Base-by-base conservation (phyloP, 1,140 invertebrate genomes). In the Trigoniulus corallinus region DNA sequence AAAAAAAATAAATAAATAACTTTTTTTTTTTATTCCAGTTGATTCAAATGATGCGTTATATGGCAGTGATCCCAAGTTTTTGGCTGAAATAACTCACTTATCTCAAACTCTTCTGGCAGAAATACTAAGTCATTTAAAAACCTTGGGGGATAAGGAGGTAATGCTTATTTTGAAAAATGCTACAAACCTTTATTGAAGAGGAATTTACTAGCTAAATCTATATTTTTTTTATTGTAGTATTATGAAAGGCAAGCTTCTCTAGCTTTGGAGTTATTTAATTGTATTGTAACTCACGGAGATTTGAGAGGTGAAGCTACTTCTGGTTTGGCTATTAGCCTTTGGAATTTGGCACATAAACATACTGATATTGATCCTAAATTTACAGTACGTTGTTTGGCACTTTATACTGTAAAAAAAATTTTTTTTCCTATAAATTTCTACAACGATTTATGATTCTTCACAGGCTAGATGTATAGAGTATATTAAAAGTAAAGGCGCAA, bases 21-120 rank as follows among this genome's bases (percentile, higher is more conserved):
- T 25, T 46, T 53, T 12, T 1, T 24, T 3, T 53, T 53, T 34
- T 53, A 61, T 74, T 70, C 55, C 67, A 88, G 86, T 95, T 47
- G 81, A 94, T 62, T 89, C 89, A 1, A 96, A 96, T 66, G 89
- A 96, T 65, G 74, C 78, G 45, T 66, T 96, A n/a, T 95, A 95
- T 65, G 89, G 88, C 1, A 77, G 78, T 39, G 88, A 94, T 70
- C 73, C 77, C 24, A 84, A 89, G 66, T 95, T 88, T 66, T 68
- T 92, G 12, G 65, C 64, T 2, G 84, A 88, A 70, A 71, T 92
- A 0, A 80, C 88, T 57, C 78, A 77, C 58, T 78, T 92, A 56
- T 81, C 79, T 49, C 74, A 76, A 0, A 78, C 81, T 51, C 67
- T 94, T 43, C 65, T 92, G 10, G 79, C 83, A 56, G 80, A 88